Conservation (phyloP, 2,113 vertebrate species). For the Peromyscus leucopus region DNA sequence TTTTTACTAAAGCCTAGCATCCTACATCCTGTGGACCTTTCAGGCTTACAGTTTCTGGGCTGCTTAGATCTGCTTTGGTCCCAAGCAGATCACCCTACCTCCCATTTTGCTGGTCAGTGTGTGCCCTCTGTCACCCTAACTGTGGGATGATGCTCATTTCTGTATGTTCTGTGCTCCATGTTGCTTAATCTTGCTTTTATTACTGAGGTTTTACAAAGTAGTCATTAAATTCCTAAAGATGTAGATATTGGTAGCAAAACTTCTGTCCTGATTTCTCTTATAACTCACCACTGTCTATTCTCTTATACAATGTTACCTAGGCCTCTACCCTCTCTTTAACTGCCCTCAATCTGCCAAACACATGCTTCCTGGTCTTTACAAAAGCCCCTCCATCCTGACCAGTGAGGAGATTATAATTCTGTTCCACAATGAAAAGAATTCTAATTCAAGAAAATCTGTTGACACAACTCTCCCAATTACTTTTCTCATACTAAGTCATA, state of each 20-base stretch:
- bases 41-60: neutral
- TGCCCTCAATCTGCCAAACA: neutral
- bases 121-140: neutral
- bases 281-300: neutral
- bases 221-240: neutral
- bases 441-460: constrained; percentile 22
- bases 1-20: constrained; percentile 25
- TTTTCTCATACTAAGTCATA: constrained; percentile 32
- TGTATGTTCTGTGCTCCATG: neutral
- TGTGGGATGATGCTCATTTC: neutral
- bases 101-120: neutral
- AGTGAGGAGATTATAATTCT: constrained; percentile 9
- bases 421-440: neutral
- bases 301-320: neutral
- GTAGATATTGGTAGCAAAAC: neutral
- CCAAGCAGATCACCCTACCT: neutral
- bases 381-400: neutral
- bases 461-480: neutral
- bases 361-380: neutral
- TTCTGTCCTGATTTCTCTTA: neutral
- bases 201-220: neutral
- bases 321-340: neutral
- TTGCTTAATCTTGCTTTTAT: constrained; percentile 36
- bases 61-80: neutral
- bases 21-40: neutral